Evolutionary conservation across 2,888 invertebrate species (phyloP), one percentile per base, ranked within the genome.

Genomic region (Selenia dentaria): DNA sequence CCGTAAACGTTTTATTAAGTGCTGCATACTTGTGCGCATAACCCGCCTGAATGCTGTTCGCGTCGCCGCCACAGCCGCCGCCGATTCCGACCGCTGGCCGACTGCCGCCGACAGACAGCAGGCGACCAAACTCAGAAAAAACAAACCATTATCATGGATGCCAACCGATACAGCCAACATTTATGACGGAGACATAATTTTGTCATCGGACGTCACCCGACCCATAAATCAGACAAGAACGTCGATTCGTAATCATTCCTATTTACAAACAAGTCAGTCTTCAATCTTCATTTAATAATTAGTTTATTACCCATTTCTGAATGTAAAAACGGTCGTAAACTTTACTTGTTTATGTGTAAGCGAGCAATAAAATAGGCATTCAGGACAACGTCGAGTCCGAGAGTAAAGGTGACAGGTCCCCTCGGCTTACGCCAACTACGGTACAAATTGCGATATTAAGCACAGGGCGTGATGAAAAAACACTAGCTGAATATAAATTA

Each of bases 401-500:
- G 77, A 78, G 71, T 72, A 79, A 79, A 84, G 86, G 87, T 86
- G 87, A 84, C 84, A 83, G 82, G 79, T 73, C 79, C 84, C 81
- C 79, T 78, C 79, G 83, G 81, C 79, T 85, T 85, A 86, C 87
- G 83, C 86, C 86, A 83, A 83, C 88, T 85, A 84, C 84, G 80
- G 85, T 81, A 88, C 90, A 87, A 89, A 89, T 87, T 83, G 89
- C 86, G 84, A 89, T 89, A 89, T 90, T 88, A 88, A 89, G 83
- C 87, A 87, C 89, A 75, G 77, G 79, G 82, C 85, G 89, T 90
- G 91, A 91, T 91, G 91, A 91, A 91, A 91, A 90, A 91, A 91
- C 91, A 87, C 91, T 83, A 83, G 82, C 88, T 86, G 91, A 91
- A 91, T 91, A 90, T 91, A 91, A 91, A 91, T 91, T 87, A 90